These are phyloP conservation scores for Ceratina calcarata DNA, from an alignment of 1,140 invertebrate species.

Conservation along the genomic window DNA sequence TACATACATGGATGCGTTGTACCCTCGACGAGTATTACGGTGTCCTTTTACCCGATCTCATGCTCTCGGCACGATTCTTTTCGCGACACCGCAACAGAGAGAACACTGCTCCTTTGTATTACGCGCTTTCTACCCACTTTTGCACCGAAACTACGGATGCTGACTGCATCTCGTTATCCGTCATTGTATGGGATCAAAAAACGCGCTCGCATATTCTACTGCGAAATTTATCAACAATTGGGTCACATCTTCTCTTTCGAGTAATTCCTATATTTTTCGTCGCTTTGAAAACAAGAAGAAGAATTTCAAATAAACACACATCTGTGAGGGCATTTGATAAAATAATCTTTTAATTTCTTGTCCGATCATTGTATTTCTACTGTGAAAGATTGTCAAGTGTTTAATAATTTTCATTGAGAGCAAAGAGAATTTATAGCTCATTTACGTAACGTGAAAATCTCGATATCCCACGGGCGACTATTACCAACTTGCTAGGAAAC, in stretches of 20 bases:
- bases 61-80: slow-evolving; percentile 2
- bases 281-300: too few species aligned
- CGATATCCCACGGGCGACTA: slow-evolving; percentile 61
- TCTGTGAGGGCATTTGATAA: not conserved
- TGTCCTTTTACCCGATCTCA: not conserved
- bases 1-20: not conserved
- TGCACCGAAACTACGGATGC: not conserved
- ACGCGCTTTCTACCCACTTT: slow-evolving; percentile 5
- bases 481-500: slow-evolving; percentile 62
- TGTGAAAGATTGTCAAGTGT: slow-evolving; percentile 5
- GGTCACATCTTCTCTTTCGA: slow-evolving; percentile 3
- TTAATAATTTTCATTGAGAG: slow-evolving; percentile 71
- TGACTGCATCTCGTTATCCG: slow-evolving; percentile 45
- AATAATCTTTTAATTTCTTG: not conserved
- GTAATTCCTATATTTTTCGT: not conserved
- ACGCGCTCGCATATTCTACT: slow-evolving; percentile 5
- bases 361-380: not conserved
- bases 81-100: not conserved
- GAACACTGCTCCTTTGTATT: slow-evolving; percentile 16
- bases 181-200: slow-evolving; percentile 26
- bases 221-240: slow-evolving; percentile 34
- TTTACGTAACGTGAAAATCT: too few species aligned
- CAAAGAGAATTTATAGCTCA: not conserved
- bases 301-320: not conserved
- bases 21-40: not conserved